Evolutionary conservation across 2,888 invertebrate genomes (phyloP).

Genomic region (Eucriotettix oculatus): DNA sequence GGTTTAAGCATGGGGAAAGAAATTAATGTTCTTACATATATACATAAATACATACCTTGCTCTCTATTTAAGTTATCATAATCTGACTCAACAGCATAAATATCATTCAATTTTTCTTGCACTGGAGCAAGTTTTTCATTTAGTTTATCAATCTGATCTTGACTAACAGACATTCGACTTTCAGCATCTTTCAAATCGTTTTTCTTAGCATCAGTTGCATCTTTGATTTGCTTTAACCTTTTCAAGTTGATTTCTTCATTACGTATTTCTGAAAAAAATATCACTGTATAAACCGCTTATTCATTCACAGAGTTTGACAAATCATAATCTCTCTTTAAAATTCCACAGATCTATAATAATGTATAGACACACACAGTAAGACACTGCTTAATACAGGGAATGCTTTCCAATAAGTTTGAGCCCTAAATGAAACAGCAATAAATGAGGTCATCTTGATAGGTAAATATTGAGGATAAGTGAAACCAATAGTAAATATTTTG

Average conservation of each 20-base stretch:
- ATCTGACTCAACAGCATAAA: conserved; percentile 35
- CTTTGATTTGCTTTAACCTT: conserved; percentile 23
- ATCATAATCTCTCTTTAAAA: no score
- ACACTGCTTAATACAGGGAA: no score
- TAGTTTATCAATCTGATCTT: conserved; percentile 29
- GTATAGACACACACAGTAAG: no score
- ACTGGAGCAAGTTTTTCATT: conserved; percentile 29
- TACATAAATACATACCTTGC: background rate
- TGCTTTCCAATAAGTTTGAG: no score
- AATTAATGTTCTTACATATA: no score
- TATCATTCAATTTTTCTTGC: conserved; percentile 25
- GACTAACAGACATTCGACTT: conserved; percentile 36
- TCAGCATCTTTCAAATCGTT: conserved; percentile 43
- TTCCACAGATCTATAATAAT: no score
- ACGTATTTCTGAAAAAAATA: conserved; percentile 11
- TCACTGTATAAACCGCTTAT: background rate
- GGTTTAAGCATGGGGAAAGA: no score
- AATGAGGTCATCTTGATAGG: no score
- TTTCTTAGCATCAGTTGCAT: conserved; percentile 42
- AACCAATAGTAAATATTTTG: no score
- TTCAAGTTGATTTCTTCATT: conserved; percentile 14
- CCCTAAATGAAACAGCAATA: no score
- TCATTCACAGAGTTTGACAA: background rate
- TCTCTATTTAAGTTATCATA: background rate
- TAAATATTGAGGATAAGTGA: no score